Percentiles rank a stretch among this genome's conserved stretches.
Evolutionary conservation across 2,888 invertebrate species (phyloP).

Genomic region (Opisthograptis luteolata): DNA sequence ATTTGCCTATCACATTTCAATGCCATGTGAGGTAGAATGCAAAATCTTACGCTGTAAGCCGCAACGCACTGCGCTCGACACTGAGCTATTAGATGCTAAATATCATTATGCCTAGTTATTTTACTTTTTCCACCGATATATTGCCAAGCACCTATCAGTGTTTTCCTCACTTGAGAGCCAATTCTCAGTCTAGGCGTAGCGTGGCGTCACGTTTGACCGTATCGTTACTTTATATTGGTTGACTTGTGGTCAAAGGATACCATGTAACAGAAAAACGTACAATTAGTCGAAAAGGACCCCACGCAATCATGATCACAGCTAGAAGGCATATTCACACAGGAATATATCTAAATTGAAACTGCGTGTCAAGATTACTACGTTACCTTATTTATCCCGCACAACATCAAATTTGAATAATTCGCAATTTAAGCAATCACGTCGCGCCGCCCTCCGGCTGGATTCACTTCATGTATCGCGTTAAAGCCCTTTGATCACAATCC

Average conservation of each 20-base stretch:
- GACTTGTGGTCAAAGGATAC: too few relatives aligned
- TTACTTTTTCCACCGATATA: too few relatives aligned
- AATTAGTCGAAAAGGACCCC: background rate
- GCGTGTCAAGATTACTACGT: conserved; percentile 28
- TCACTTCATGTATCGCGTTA: conserved; percentile 24
- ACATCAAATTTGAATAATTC: conserved; percentile 38
- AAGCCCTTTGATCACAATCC: conserved; percentile 29
- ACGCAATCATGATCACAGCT: conserved; percentile 8
- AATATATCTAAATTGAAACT: conserved; percentile 33
- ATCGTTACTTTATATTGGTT: too few relatives aligned
- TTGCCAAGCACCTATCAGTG: too few relatives aligned
- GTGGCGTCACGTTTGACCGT: background rate
- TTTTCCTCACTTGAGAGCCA: too few relatives aligned
- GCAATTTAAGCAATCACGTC: conserved; percentile 30
- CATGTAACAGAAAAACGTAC: background rate
- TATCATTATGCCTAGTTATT: too few relatives aligned
- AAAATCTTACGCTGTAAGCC: too few relatives aligned
- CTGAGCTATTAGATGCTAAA: too few relatives aligned
- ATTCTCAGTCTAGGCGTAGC: too few relatives aligned
- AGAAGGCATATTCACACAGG: conserved; percentile 28
- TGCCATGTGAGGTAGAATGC: too few relatives aligned
- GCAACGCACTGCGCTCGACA: too few relatives aligned
- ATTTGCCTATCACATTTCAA: too few relatives aligned
- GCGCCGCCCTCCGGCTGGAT: conserved; percentile 19
- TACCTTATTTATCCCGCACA: conserved; percentile 33